Evolutionary conservation across 2,113 vertebrate species (phyloP), one percentile per base, ranked within the genome.

Genomic region (Saimiri boliviensis): DNA sequence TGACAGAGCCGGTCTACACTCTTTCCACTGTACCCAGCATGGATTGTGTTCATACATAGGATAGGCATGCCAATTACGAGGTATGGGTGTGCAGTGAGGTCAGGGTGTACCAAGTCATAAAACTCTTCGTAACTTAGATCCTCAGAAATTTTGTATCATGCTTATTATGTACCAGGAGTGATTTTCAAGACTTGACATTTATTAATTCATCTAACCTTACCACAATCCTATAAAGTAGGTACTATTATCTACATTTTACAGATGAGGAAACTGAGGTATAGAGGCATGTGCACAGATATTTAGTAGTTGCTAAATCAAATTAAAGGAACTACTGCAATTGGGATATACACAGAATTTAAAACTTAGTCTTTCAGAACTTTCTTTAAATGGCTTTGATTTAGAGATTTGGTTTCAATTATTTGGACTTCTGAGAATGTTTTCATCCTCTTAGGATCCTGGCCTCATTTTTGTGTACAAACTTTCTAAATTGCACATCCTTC

Each of bases 301-400:
- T 81, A 74, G 27, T 63, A 82, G 79, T 27, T 52, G 3, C 35
- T 47, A 90, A 27, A 45, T 89, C 30, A 52, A 87, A 90, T 6
- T 47, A 85, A 56, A 96, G 93, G 21, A 86, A 83, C 14, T 6
- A 89, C 68, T 45, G 20, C 20, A 77, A 49, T 1, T 63, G 27
- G 8, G 6, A 81, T 76, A 89, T 21, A 76, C n/a, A 87, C 52
- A 47, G 63, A 86, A 92, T 80, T 91, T 95, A 86, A 89, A 96
- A 66, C 6, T 20, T 88, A n/a, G 8, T 89, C 32, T 58, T 86
- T 95, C 49, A 60, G 63, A 96, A 81, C 73, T 56, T 56, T 58
- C 42, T 77, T 84, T 74, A 76, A 87, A 37, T 20, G 8, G 13
- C 14, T 96, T 90, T 0, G 4, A 54, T 91, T 58, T 91, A 81